Evolutionary conservation across 2,888 invertebrate genomes (phyloP), one percentile per base, ranked within the genome.

Genomic region (Cantharis lateralis): DNA sequence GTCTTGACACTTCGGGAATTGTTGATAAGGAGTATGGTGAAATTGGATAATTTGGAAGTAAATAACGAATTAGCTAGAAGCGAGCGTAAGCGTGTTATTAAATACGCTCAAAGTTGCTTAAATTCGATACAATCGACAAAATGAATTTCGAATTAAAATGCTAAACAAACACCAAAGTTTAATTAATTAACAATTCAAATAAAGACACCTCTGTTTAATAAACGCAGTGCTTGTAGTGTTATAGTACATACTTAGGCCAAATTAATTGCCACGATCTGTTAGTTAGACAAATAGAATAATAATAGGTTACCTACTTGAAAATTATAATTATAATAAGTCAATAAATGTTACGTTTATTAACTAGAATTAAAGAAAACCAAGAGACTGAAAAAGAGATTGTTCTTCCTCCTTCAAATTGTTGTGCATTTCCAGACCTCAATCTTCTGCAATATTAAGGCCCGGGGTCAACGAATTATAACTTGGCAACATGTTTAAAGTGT

Each of bases 31-130:
- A 61, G 26, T 32, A 73, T 73, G 15, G 61, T 73, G 1, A 68
- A 73, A 62, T 26, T 73, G 24, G 73, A 73, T 68, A 62, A 73
- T 26, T 20, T 73, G 13, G 9, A 13, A 24, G 68, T 10, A 68
- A 20, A 11, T 10, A 20, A 48, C 26, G 68, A 68, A 4, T 68
- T 68, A 68, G 10, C 62, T 24, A 61, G 73, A 15, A 26, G 15
- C 10, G 73, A 73, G 28, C n/a, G 73, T 13, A 73, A 68, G 26
- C 48, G 68, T 9, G 73, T 73, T n/a, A 73, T 73, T 13, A 73
- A 73, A 61, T 68, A 62, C 48, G 66, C 62, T 0, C 73, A 73
- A 15, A 20, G 68, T 11, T 24, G 62, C 15, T 26, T 73, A 18
- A 15, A 24, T 48, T 48, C 48, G 48, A 48, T 48, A n/a, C 2